These are phyloP conservation scores for Melanogrammus aeglefinus DNA, from an alignment of 2,797 vertebrate species.

Conservation along the genomic window DNA sequence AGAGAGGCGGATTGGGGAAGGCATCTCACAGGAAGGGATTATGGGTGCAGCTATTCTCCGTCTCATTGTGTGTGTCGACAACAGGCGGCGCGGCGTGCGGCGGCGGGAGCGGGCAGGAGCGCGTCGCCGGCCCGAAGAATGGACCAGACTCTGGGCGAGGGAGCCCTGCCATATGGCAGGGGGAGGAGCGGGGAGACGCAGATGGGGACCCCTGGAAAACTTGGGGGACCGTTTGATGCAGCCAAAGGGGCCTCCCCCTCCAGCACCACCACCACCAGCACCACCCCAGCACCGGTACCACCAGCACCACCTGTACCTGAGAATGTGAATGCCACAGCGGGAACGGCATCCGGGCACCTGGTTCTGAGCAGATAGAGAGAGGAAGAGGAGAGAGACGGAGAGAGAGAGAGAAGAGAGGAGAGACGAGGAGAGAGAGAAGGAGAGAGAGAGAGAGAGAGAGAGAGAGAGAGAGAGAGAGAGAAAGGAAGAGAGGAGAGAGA, in stretches of 20 bases:
- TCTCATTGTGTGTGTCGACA: conserved; percentile 79
- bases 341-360: conserved; percentile 72
- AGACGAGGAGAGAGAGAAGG: background rate
- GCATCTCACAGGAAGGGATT: conserved; percentile 76
- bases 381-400: conserved; percentile 39
- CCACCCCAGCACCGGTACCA: background rate
- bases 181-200: conserved; percentile 69
- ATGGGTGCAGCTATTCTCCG: conserved; percentile 77
- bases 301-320: conserved; percentile 69
- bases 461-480: background rate
- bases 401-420: no score
- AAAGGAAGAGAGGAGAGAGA: background rate
- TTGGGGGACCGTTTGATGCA: conserved; percentile 65
- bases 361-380: conserved; percentile 79
- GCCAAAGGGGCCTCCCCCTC: conserved; percentile 70
- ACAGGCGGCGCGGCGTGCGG: conserved; percentile 72
- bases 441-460: background rate
- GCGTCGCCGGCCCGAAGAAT: conserved; percentile 74
- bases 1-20: conserved; percentile 20
- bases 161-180: conserved; percentile 80
- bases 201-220: conserved; percentile 80
- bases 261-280: background rate
- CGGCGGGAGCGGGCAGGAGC: conserved; percentile 67
- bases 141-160: conserved; percentile 79
- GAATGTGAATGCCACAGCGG: conserved; percentile 74